Base-by-base conservation (phyloP, 2,888 invertebrate species). In the Podotricha telesiphe region DNA sequence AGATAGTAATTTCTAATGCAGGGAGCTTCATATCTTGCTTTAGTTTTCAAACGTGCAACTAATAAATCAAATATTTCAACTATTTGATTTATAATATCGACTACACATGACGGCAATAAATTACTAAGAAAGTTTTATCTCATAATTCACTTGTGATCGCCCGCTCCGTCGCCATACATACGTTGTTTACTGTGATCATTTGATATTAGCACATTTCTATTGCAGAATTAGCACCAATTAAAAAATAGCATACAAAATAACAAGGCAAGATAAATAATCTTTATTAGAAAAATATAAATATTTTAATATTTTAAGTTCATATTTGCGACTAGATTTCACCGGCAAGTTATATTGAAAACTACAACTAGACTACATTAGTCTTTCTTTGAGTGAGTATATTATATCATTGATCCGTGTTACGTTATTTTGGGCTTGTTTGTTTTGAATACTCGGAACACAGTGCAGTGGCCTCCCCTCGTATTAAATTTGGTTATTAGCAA, bases 401-500 rank as follows among this genome's bases (percentile, higher is more conserved):
- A 47, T 59, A 15, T 40, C 22, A 56, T 59, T 47, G 28, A 53
- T 53, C 59, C 58, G 19, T 67, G 48, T 50, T 45, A 66, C 63
- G 66, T 68, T 69, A 65, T 66, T 61, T 69, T 58, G 47, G 66
- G 65, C 64, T 66, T 58, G 61, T 65, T 70, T 70, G 72, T 70
- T 70, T 63, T 50, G 72, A 78, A 78, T 76, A 79, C 74, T 76
- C 73, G 72, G 76, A 74, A 80, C 80, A 75, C 78, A 78, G 81
- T 86, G 86, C 86, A 85, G 76, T 79, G 81, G 80, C 82, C 81
- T 82, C 82, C 85, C 85, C 83, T 82, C 79, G 84, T 82, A 89
- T 88, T 87, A 88, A 90, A 89, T 90, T 91, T 85, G 86, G 89
- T 89, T 91, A 92, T 92, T 89, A 91, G 88, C 85, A 87, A 91